Evolutionary conservation across 2,797 vertebrate species (phyloP), one percentile per base, ranked within the genome.

Genomic region (Tinamus major): DNA sequence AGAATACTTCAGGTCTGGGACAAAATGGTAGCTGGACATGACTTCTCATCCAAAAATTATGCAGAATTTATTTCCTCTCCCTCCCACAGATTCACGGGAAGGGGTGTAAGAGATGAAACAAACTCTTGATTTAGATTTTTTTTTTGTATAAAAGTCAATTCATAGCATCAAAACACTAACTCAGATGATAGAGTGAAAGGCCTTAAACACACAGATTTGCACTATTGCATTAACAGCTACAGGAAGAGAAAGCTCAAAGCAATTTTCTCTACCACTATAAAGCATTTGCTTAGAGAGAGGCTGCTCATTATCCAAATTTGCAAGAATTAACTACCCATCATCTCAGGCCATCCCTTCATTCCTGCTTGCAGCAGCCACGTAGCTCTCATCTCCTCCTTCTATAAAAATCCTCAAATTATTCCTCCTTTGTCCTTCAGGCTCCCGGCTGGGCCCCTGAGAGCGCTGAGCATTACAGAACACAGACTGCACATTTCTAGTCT

Each of bases 371-470:
- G 63, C 37, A 80, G 63, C 33, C 75, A 67, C 85, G 71, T 26
- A 85, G 42, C 23, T 67, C 20, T 78, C 51, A 56, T 83, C n/a
- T 62, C 61, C 81, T 87, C 63, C 79, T 61, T 56, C 79, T 58
- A 10, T 5, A 79, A 75, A 86, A 88, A 92, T 46, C 44, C 70
- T 92, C 53, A 76, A 70, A 77, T 58, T 61, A 92, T 90, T 90
- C 84, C 70, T 91, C 31, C 31, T 70, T 46, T 74, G 64, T 85
- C 83, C 91, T 92, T 27, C 56, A 86, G 74, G 67, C 85, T 89
- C 58, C 79, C 70, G 53, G 42, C 70, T 74, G 67, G 48, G 21
- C 49, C 62, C 48, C 89, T 87, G 89, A 94, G 84, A 94, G 23
- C 2, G 2, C 79, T 48, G 77, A 88, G 62, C 14, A 5, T 79